Conservation (phyloP, 2,113 vertebrate genomes). For the Fulica atra region DNA sequence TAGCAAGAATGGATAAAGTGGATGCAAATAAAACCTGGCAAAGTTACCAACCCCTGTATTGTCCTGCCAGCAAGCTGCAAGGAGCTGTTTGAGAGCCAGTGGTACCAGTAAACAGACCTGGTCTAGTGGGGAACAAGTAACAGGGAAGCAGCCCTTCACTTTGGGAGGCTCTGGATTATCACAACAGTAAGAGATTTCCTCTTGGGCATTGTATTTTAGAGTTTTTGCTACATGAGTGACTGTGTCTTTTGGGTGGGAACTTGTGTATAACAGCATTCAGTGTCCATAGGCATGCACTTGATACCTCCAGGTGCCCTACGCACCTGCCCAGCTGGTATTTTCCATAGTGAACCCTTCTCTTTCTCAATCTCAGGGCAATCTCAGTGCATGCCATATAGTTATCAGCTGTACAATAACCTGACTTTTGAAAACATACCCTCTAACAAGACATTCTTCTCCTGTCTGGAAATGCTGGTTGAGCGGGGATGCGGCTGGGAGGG, state of each 20-base stretch:
- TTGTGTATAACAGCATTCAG: neutral
- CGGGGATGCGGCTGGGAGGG: neutral
- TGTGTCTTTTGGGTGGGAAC: neutral
- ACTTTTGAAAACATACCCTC: neutral
- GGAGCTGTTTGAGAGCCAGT: neutral
- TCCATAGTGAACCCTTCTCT: neutral
- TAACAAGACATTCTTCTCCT: neutral
- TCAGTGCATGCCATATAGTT: neutral
- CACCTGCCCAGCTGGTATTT: neutral
- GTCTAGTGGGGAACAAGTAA: neutral
- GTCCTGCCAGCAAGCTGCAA: neutral
- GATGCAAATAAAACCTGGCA: neutral
- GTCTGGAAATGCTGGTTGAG: neutral
- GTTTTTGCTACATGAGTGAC: neutral
- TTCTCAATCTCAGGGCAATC: neutral
- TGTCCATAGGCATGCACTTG: neutral
- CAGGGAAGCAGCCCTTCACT: neutral
- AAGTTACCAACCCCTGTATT: neutral
- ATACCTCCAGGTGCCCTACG: neutral
- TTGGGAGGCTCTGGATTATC: neutral
- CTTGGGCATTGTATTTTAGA: neutral
- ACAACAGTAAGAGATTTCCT: neutral
- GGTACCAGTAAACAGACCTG: neutral
- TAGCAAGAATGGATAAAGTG: neutral
- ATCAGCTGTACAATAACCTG: neutral